Evolutionary conservation across 2,797 vertebrate genomes (phyloP).

Genomic region (Sebastolobus altivelis): DNA sequence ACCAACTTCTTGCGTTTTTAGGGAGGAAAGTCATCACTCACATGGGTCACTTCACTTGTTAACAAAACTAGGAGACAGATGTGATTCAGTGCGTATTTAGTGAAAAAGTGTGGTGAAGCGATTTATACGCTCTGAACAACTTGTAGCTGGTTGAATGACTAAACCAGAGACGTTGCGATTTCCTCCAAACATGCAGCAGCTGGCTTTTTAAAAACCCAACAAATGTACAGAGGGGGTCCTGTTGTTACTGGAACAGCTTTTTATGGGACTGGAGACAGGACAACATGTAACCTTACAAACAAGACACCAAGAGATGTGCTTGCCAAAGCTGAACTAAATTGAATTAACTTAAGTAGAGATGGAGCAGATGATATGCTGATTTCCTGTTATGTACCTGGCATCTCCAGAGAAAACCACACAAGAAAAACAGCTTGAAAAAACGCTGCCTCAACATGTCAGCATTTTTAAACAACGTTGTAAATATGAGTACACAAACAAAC

Average conservation of each 20-base stretch:
- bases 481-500: conserved; percentile 5
- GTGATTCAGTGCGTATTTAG: conserved; percentile 36
- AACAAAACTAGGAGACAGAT: conserved; percentile 25
- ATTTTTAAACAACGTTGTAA: conserved; percentile 7
- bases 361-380: conserved; percentile 26
- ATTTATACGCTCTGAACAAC: conserved; percentile 14
- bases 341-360: conserved; percentile 20
- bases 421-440: neutral
- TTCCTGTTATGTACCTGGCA: conserved; percentile 38
- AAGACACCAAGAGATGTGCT: conserved; percentile 16
- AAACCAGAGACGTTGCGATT: conserved; percentile 58
- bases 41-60: neutral
- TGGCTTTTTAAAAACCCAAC: conserved; percentile 30
- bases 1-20: neutral
- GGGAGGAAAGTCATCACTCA: neutral
- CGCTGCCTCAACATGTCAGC: neutral
- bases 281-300: conserved; percentile 13
- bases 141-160: conserved; percentile 32
- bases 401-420: neutral
- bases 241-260: conserved; percentile 45
- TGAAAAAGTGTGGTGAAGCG: conserved; percentile 19
- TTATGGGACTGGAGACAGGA: conserved; percentile 24
- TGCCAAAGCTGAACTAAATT: conserved; percentile 38
- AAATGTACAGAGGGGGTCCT: neutral
- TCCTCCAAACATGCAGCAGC: conserved; percentile 25